Base-by-base conservation (phyloP, 2,888 invertebrate genomes). In the Mamestra brassicae region DNA sequence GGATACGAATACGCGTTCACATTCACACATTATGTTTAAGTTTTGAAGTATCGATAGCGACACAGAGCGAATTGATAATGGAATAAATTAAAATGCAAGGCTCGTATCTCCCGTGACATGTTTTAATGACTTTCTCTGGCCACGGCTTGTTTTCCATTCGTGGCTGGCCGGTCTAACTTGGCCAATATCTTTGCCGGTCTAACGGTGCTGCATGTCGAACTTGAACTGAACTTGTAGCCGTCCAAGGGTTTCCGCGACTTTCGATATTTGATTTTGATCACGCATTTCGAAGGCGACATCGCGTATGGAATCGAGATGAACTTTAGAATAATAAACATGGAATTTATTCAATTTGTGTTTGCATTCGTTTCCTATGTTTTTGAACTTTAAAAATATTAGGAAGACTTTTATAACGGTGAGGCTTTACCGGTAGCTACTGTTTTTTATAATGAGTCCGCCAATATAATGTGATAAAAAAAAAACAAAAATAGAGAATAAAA, bases 111-210 rank as follows among this genome's bases (percentile, higher is more conserved):
- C 84, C 85, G 90, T 90, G 94, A 91, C 94, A 93, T 94, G 93
- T 92, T 92, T 80, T 95, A 95, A 95, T 95, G 95, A 94, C 96
- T 96, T 96, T 96, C 96, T 94, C 95, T 93, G 92, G 85, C 87
- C 91, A 85, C 86, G 87, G 85, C 86, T 89, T 89, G 91, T 89
- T 94, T 94, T 93, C 91, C 91, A 91, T 93, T 93, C 87, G 87
- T 81, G 83, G 75, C 86, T 83, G 82, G 86, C 81, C 86, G 89
- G 88, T 76, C 80, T 75, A 75, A 75, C 73, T 76, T 80, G 74
- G 76, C 62, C 62, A 73, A 42, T 80, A 93, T 92, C 92, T 92
- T 89, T 81, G 86, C 66, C 80, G 75, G 76, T 77, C 85, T 92
- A 91, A 91, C 92, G 90, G 90, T 90, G 70, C 72, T 79, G 85